Conservation (phyloP, 92 coral and sea anemone genomes). For the Porites divaricata region DNA sequence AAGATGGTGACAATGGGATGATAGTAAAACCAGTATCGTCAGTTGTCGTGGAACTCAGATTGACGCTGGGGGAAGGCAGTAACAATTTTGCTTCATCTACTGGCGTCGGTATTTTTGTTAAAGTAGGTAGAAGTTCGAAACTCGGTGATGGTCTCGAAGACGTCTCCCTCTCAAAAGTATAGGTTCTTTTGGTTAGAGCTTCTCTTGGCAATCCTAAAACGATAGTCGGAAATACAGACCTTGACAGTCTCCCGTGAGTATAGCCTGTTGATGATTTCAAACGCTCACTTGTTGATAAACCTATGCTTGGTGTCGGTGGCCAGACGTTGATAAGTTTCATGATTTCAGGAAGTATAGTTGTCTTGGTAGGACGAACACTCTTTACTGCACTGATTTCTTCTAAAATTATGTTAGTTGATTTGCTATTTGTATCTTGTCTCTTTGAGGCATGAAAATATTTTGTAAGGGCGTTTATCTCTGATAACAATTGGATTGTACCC, state of each 20-base stretch:
- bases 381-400: not conserved
- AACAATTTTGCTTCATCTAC: not conserved
- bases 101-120: not conserved
- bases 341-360: not conserved
- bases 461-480: not conserved
- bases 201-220: not conserved
- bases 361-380: not conserved
- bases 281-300: too few species aligned
- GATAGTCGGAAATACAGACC: not conserved
- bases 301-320: not conserved
- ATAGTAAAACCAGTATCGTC: not conserved
- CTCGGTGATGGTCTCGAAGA: not conserved
- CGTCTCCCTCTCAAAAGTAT: not conserved
- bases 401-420: not conserved
- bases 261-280: not conserved
- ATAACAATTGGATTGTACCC: not conserved
- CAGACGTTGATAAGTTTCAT: not conserved
- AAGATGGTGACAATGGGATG: not conserved
- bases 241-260: not conserved
- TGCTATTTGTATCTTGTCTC: too few species aligned
- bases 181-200: not conserved
- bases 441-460: not conserved
- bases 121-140: not conserved
- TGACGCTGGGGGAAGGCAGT: not conserved
- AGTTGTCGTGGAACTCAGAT: not conserved